Evolutionary conservation across 1,140 invertebrate species (phyloP), one percentile per base, ranked within the genome.

Genomic region (Phocides pigmalion): DNA sequence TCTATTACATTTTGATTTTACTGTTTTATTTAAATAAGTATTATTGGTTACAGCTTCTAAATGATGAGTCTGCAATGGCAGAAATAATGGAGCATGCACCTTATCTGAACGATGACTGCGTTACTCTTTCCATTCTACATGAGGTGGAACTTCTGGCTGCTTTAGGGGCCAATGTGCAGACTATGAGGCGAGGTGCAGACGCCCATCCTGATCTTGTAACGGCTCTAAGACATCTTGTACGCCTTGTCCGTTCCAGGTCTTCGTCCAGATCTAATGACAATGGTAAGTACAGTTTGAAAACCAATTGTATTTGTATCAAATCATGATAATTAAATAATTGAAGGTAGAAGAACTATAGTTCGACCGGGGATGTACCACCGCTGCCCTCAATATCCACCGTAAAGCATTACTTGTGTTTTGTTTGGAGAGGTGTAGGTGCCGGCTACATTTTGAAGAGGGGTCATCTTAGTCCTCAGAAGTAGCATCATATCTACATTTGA

Each of bases 141-240:
- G 89, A 91, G 62, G 86, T 91, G 4, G 89, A 91, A 16, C 62
- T 91, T 4, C 61, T 91, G 0, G 89, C 89, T 1, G 87, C 89
- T 0, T 49, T 91, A 12, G 89, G 86, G 4, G 84, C 86, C 3
- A 90, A 85, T 56, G 66, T 89, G 0, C 72, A 81, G 22, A 89
- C 86, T n/a, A 90, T 91, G 87, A 64, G 87, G 17, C 71, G 89
- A 3, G 89, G 85, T 0, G 86, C 84, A 0, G 74, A 79, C 5
- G 86, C 84, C 0, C 83, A 86, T 32, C 89, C 87, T 0, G 81
- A 84, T 9, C 62, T 91, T 14, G 86, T 87, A 0, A 78, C 74
- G 37, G 89, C 86, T 1, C 62, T 91, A 15, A 51, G 81, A 46
- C 76, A 82, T 35, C 68, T 91, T 0, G 76, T 82, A 15, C 62